Percentiles rank a stretch among this genome's conserved stretches.
These are phyloP conservation scores for Teleogryllus oceanicus DNA, from an alignment of 2,888 invertebrate species.

Conservation along the genomic window DNA sequence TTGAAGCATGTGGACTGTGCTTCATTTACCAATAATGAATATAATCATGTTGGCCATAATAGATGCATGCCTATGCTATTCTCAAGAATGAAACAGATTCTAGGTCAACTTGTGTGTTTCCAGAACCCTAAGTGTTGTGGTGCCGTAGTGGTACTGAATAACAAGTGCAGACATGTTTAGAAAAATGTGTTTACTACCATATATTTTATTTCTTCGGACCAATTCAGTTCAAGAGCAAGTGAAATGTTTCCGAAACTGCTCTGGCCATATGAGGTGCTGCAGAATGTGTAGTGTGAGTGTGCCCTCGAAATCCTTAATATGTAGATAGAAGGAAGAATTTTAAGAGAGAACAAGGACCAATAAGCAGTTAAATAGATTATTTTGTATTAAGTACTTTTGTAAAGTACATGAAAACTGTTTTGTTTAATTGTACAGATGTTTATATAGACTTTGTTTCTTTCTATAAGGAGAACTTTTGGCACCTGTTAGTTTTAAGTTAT, in stretches of 20 bases:
- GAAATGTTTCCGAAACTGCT: constrained; percentile 3
- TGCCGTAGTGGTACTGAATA: constrained; percentile 3
- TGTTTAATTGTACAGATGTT: constrained; percentile 4
- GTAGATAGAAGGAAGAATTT: constrained; percentile 19
- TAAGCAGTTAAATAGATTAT: constrained; percentile 12
- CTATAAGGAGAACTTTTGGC: constrained; percentile 18
- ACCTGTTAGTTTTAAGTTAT: constrained; percentile 18
- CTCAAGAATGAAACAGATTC: background rate
- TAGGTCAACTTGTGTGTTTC: constrained; percentile 4
- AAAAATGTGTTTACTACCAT: constrained; percentile 6
- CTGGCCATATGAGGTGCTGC: constrained; percentile 19
- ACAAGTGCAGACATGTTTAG: background rate
- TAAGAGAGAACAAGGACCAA: constrained; percentile 22
- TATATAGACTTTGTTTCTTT: constrained; percentile 2
- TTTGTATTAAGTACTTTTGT: constrained; percentile 25
- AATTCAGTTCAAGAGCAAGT: constrained; percentile 12
- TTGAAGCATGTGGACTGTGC: constrained; percentile 6
- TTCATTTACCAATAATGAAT: background rate
- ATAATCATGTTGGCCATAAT: background rate
- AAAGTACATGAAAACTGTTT: constrained; percentile 21
- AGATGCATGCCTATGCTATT: background rate
- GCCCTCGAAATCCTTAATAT: constrained; percentile 12
- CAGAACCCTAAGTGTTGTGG: constrained; percentile 18
- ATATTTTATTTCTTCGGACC: constrained; percentile 1
- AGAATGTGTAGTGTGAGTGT: constrained; percentile 2